Evolutionary conservation across 92 coral and sea anemone genomes (phyloP).

Genomic region (Zoanthus sansibaricus): DNA sequence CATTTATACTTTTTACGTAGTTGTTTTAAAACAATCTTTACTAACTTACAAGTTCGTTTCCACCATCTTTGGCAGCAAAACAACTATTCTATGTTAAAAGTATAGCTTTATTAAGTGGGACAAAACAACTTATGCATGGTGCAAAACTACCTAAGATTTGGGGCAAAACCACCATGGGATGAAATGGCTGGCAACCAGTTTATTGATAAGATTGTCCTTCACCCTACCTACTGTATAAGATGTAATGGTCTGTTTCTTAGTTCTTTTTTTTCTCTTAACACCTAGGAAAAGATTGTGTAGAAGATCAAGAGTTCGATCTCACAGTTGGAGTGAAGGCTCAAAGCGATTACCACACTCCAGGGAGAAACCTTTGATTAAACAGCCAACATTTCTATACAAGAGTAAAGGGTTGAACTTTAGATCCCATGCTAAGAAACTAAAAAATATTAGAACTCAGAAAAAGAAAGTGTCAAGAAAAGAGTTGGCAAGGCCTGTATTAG

Average conservation of each 20-base stretch:
- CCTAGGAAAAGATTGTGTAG: slow-evolving; percentile 66
- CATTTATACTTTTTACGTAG: too few relatives aligned
- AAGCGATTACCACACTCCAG: slow-evolving; percentile 42
- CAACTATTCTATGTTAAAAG: too few relatives aligned
- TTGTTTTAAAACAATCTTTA: too few relatives aligned
- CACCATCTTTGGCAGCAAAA: too few relatives aligned
- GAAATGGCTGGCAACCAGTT: too few relatives aligned
- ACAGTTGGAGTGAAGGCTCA: slow-evolving; percentile 44
- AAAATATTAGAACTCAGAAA: slow-evolving; percentile 11
- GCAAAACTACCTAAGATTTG: too few relatives aligned
- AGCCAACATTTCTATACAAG: slow-evolving; percentile 85
- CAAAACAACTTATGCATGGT: too few relatives aligned
- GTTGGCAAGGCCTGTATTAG: slow-evolving; percentile 18
- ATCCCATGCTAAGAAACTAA: slow-evolving; percentile 17
- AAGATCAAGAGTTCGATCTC: slow-evolving; percentile 45
- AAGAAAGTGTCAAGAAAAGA: slow-evolving; percentile 10
- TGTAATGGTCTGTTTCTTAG: background rate
- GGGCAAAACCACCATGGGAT: too few relatives aligned
- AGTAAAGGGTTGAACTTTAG: slow-evolving; percentile 39
- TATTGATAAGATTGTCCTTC: too few relatives aligned
- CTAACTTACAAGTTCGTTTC: too few relatives aligned
- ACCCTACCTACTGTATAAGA: background rate
- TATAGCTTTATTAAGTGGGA: too few relatives aligned
- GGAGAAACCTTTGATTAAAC: slow-evolving; percentile 69
- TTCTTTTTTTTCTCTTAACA: background rate